Percentiles rank a stretch among this genome's conserved stretches.
These are phyloP conservation scores for Calidris pugnax DNA, from an alignment of 2,113 vertebrate species.

Conservation along the genomic window DNA sequence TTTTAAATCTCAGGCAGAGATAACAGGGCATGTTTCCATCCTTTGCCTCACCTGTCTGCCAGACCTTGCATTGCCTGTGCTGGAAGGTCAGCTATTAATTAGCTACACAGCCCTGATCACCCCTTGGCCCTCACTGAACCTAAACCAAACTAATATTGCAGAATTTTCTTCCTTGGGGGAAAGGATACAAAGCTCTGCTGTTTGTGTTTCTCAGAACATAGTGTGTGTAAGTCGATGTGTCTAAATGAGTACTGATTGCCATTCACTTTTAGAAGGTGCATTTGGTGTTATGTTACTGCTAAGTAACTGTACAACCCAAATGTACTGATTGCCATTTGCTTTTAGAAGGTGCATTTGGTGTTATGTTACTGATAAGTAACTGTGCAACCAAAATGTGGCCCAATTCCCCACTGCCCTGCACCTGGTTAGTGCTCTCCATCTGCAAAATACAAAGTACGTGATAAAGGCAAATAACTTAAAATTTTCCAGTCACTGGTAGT, in stretches of 20 bases:
- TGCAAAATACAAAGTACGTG: constrained; percentile 7
- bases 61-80: not conserved
- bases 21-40: fast-evolving
- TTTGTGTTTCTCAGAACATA: not conserved
- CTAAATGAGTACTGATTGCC: not conserved
- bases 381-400: not conserved
- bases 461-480: constrained; percentile 10
- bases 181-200: not conserved
- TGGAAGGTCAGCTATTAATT: not conserved
- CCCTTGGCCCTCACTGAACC: not conserved
- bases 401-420: not conserved
- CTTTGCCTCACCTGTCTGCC: not conserved
- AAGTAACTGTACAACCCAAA: too few relatives aligned
- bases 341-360: not conserved
- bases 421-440: not conserved
- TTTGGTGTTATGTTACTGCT: not conserved
- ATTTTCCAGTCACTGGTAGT: constrained; percentile 14
- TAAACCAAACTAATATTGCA: not conserved
- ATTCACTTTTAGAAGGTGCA: not conserved
- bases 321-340: not conserved
- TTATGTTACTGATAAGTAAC: not conserved
- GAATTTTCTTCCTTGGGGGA: not conserved
- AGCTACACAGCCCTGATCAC: not conserved
- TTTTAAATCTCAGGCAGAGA: not conserved
- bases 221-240: not conserved